Evolutionary conservation across 1,140 invertebrate genomes (phyloP), one percentile per base, ranked within the genome.

Genomic region (Macrobrachium rosenbergii): DNA sequence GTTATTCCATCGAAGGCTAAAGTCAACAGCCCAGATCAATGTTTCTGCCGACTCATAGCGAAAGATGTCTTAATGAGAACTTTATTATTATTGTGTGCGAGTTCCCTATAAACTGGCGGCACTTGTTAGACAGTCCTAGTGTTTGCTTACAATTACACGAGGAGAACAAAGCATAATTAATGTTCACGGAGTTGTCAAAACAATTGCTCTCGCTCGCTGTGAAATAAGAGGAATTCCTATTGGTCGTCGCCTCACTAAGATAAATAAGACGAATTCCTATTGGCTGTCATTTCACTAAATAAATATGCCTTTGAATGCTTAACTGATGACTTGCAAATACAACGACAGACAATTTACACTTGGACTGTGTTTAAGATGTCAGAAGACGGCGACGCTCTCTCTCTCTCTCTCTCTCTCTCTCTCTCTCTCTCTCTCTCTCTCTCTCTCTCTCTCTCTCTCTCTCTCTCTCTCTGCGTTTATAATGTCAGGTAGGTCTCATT

Each of bases 81-180:
- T 52, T 10, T 52, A 52, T 52, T 52, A 52, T 52, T 52, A 52
- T 52, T 52, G 52, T 52, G 52, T 52, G 52, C 2, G 52, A 52
- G 52, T 5, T n/a, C 52, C 73, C 73, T 82, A 82, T 82, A 72
- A 72, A 82, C 81, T 52, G 67, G 64, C 67, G 69, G 43, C 64
- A 72, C 81, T 82, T 69, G 81, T 82, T 82, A 82, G 81, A 73
- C 64, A 59, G 64, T 37, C 45, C 19, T 64, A 73, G 81, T 82
- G 81, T 82, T 82, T 82, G 81, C 81, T 82, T 82, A 82, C 81
- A 82, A 82, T 82, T 82, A 82, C 52, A 82, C 64, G 81, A 72
- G 67, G 67, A 82, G 78, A 21, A 52, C 73, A 58, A 82, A 82
- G 73, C 81, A 82, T 82, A 82, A 82, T 82, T 82, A 82, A 82